Percentiles rank a stretch among this genome's conserved stretches.
Evolutionary conservation across 2,797 vertebrate species (phyloP).

Genomic region (Pangasius djambal): DNA sequence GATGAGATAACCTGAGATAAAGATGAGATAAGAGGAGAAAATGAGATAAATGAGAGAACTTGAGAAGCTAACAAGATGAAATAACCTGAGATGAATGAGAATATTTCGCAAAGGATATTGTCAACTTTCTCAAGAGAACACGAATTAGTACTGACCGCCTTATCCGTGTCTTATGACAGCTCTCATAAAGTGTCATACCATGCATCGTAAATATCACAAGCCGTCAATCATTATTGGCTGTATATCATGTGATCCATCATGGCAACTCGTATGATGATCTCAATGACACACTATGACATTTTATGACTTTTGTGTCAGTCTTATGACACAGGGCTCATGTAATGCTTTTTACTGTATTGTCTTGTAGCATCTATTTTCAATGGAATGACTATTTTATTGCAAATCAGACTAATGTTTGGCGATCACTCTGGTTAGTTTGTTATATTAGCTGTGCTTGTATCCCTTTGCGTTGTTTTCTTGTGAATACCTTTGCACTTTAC

Average conservation of each 20-base stretch:
- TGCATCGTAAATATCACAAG: too few relatives aligned
- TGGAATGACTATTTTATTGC: too few relatives aligned
- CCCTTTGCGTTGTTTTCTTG: not conserved
- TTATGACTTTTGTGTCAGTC: too few relatives aligned
- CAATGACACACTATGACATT: too few relatives aligned
- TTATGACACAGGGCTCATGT: not conserved
- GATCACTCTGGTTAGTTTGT: not conserved
- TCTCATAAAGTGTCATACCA: too few relatives aligned
- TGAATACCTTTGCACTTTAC: not conserved
- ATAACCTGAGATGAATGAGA: not conserved
- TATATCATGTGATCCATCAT: too few relatives aligned
- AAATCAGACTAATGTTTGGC: not conserved
- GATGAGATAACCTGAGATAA: too few relatives aligned
- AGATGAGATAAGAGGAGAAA: not conserved
- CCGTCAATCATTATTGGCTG: too few relatives aligned
- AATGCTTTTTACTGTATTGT: not conserved
- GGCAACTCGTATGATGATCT: too few relatives aligned
- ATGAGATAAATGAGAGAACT: too few relatives aligned
- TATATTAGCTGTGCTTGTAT: not conserved
- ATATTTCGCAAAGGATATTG: too few relatives aligned
- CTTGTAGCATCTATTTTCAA: not conserved
- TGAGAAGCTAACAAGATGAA: not conserved
- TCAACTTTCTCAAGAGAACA: not conserved
- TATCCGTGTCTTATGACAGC: too few relatives aligned
- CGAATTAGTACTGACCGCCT: not conserved